Base-by-base conservation (phyloP, 30 jellyfish, hydroid and myxozoan species). In the Rhopilema esculentum region DNA sequence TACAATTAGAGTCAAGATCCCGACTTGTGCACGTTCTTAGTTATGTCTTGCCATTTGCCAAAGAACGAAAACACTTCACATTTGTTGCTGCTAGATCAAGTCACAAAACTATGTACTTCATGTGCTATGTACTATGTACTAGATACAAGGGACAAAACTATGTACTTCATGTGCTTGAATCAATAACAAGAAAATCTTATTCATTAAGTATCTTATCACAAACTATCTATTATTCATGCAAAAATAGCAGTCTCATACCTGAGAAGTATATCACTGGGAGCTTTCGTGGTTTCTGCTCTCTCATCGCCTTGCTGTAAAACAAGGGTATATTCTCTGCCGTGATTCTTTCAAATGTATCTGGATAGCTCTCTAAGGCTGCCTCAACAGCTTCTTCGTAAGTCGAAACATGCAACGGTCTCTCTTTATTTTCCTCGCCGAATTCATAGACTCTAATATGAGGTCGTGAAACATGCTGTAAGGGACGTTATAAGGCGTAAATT, bases 361-460 rank as follows among this genome's bases (percentile, higher is more conserved):
- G 97, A 51, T 79, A 89, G 62, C 97, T 89, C 22, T 89, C 97
- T 69, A 75, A 26, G n/a, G 92, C 97, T 27, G 66, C 52, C 48
- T 79, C 69, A 9, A 80, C 79, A 19, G 97, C 97, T 27, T 89
- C 86, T 30, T 80, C 84, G 27, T 79, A 89, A 20, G 52, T 69
- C 24, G 23, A 17, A 2, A 74, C 97, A 31, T 53, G 63, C 49
- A 26, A 63, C 17, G 97, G 89, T 63, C 17, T 27, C 57, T 78
- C 85, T 75, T 86, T 86, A n/a, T 81, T 81, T 48, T 89, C 84
- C 48, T 74, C 86, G 2, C 97, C 97, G 74, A 69, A 89, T 52
- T 80, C 87, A 33, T 89, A 89, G 21, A 89, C 97, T 49, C 83
- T 84, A 16, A 84, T 84, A 31, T 84, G 92, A 16, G 52, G 79